Evolutionary conservation across 2,113 vertebrate species (phyloP), one percentile per base, ranked within the genome.

Genomic region (Fulmarus glacialis): DNA sequence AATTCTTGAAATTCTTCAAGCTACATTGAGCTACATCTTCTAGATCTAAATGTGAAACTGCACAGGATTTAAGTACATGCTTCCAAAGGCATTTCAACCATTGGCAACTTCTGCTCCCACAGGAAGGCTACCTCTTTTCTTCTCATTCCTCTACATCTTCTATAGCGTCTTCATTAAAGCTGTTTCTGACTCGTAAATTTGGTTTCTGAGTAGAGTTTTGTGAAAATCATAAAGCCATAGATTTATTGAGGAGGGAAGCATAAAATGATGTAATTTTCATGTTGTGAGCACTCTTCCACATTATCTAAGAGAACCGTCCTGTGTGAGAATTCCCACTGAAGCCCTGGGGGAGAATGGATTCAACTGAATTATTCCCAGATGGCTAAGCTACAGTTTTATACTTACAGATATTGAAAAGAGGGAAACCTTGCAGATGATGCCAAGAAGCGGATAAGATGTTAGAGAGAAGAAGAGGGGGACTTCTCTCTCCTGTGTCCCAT

Each of bases 1-100:
- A 96, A 90, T 96, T 95, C 48, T 66, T 95, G 47, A 94, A 87
- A 66, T 59, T 60, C 70, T 93, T 96, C 40, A 66, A 83, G 52
- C 12, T 68, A n/a, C n/a, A 87, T 9, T 80, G 63, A 96, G 63
- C 58, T 82, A 79, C 81, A 70, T 53, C 45, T 88, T 93, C 71
- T 81, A 73, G 16, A 95, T 92, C 50, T 85, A 89, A 94, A 88
- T 8, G 29, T 80, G 80, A 94, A 87, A 94, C 45, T 64, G 23
- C 90, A 68, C 43, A 86, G 80, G 70, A 93, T 92, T 96, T 85
- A 94, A 93, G 68, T 50, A 62, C n/a, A 43, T 34, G 48, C 23
- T 91, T 95, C 82, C 86, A 73, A 47, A 72, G 53, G 36, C 50
- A 87, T 79, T 96, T 95, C 79, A 94, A 92, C 36, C 29, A 59